These are phyloP conservation scores for Euborellia annulipes DNA, from an alignment of 1,140 invertebrate genomes.

Conservation along the genomic window DNA sequence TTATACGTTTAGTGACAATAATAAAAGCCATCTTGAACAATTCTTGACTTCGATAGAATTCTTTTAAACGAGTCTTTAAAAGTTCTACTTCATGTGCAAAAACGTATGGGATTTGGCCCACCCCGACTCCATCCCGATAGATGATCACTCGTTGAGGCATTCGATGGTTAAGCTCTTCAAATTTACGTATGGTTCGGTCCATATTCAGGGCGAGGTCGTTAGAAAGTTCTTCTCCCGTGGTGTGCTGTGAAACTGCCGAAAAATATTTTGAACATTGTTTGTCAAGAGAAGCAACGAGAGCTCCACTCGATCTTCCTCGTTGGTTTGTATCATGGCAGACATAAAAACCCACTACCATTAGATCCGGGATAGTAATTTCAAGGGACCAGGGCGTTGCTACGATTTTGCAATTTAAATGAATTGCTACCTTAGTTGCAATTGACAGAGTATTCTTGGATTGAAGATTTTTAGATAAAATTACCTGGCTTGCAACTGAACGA, in stretches of 20 bases:
- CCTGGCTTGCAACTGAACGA: constrained; percentile 52
- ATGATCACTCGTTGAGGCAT: constrained; percentile 43
- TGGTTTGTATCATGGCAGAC: constrained; percentile 60
- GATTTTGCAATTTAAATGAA: constrained; percentile 78
- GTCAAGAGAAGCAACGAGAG: constrained; percentile 64
- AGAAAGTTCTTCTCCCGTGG: constrained; percentile 51
- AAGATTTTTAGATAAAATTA: constrained; percentile 41
- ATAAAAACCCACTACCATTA: constrained; percentile 80
- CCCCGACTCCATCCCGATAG: constrained; percentile 69
- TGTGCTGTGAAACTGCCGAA: constrained; percentile 48
- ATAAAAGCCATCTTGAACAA: constrained; percentile 48
- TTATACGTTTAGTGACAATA: constrained; percentile 53
- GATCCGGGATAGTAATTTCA: constrained; percentile 36
- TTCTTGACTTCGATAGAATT: constrained; percentile 19
- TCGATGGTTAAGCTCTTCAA: constrained; percentile 26
- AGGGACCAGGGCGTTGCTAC: constrained; percentile 74
- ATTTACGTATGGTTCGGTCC: constrained; percentile 36
- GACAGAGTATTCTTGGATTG: constrained; percentile 40
- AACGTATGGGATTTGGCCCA: constrained; percentile 60
- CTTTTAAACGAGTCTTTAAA: constrained; percentile 24
- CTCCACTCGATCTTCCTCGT: constrained; percentile 45
- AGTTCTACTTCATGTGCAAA: constrained; percentile 39
- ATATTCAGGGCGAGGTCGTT: constrained; percentile 23
- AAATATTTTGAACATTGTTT: constrained; percentile 43
- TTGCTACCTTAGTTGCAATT: constrained; percentile 71